Evolutionary conservation across 2,113 vertebrate genomes (phyloP), one percentile per base, ranked within the genome.

Genomic region (Apodemus sylvaticus): DNA sequence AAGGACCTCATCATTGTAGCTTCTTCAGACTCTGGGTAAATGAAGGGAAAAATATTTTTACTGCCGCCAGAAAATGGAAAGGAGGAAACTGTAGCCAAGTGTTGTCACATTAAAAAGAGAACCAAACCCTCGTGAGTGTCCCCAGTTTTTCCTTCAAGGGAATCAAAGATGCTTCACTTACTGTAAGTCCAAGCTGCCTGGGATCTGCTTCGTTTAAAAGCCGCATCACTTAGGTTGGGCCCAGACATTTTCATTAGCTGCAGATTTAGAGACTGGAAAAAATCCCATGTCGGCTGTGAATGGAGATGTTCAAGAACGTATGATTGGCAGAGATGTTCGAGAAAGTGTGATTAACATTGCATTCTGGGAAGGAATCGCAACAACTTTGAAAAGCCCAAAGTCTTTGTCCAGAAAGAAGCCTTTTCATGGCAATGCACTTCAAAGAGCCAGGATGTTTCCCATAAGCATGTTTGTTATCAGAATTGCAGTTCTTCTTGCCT

Each of bases 41-140:
- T 71, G 31, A 94, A 86, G n/a, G 71, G 60, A 93, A 97, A 94
- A 19, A 55, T 64, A 62, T 71, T 95, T 95, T 93, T 92, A 95
- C 70, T 39, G 78, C 13, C 94, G 70, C 68, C 81, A 97, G 94
- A 95, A 94, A 95, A 86, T 66, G 48, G 74, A 94, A 95, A 92
- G 64, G 64, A 94, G 39, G n/a, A 73, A 91, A 77, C 5, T 31
- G 74, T 19, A 94, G 91, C 76, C 71, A 78, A 53, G 73, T 12
- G 29, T 42, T 94, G 60, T 90, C 94, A 95, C n/a, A 87, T 94
- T 62, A 86, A 86, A 94, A 91, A 60, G 64, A 95, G 81, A 85
- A 60, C 51, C 70, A 88, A 60, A 1, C 31, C 45, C 26, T 85
- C 34, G 42, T 55, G 71, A 73, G 90, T 93, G 73, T 66, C 64